Evolutionary conservation across 2,888 invertebrate species (phyloP), one percentile per base, ranked within the genome.

Genomic region (Leptinotarsa rubiginosa): DNA sequence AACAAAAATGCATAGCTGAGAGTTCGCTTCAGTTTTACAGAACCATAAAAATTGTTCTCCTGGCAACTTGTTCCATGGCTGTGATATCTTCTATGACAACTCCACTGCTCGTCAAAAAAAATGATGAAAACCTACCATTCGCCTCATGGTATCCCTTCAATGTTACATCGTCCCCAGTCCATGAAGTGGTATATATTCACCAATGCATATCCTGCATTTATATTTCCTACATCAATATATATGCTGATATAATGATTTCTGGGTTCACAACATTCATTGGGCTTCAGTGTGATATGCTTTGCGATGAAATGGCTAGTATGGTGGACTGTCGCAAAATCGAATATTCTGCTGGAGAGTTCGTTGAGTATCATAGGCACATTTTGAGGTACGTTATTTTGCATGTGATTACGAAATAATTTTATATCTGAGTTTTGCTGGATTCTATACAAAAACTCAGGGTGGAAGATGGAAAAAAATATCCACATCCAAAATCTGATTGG

Each of bases 101-200:
- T 31, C 80, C 81, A 12, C 65, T 80, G 12, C 69, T 80, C 16
- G 47, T 49, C 22, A 31, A 41, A n/a, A 65, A 71, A 62, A 68
- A 72, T 67, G 62, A 62, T 15, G 67, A 62, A 25, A 62, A 62
- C 22, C 47, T 74, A 3, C 74, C 74, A 1, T 47, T 74, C 18
- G 67, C 70, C 13, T 72, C 79, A 16, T 81, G 80, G 81, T 80
- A 74, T 69, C 81, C 81, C 20, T 73, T 78, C 15, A 52, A 80
- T 49, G 50, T 65, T 12, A 59, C 59, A 1, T 47, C 18, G 2
- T 31, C 73, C 1, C 69, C 75, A 12, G 41, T 56, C 16, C 75
- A 73, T 64, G 59, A 74, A 66, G 2, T 78, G 1, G 72, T 73
- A 12, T 81, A 79, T 64, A n/a, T 79, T 47, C 73, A 80, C 41